Evolutionary conservation across 2,113 vertebrate species (phyloP).

Genomic region (Chroicocephalus ridibundus): DNA sequence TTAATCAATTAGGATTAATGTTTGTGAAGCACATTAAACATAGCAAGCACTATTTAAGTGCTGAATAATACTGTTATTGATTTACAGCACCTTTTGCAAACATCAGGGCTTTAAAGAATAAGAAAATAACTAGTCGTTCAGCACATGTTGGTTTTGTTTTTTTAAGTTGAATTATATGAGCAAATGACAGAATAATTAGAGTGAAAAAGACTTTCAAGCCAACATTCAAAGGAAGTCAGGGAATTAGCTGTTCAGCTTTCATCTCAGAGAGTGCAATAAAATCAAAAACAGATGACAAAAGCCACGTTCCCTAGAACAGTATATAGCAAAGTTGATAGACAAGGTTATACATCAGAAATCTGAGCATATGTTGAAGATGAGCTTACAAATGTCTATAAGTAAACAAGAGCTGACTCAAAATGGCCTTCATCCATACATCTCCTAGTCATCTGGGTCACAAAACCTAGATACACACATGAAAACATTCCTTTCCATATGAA

Average conservation of each 20-base stretch:
- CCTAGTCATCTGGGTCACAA: not conserved
- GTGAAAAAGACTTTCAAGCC: not conserved
- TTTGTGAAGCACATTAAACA: not conserved
- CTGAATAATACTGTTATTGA: not conserved
- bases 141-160: not conserved
- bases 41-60: not conserved
- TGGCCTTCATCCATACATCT: not conserved
- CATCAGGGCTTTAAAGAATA: not conserved
- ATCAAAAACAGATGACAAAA: constrained; percentile 50
- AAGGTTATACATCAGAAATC: not conserved
- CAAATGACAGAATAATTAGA: constrained; percentile 8
- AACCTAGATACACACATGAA: not conserved
- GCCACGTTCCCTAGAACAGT: not conserved
- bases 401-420: not conserved
- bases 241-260: constrained; percentile 3
- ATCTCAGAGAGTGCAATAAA: not conserved
- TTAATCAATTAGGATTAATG: not conserved
- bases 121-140: not conserved
- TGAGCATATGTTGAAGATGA: not conserved
- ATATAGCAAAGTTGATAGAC: not conserved
- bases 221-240: not conserved
- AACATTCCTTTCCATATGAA: not conserved
- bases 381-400: not conserved
- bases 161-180: not conserved
- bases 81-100: not conserved